These are phyloP conservation scores for Tenthredo notha DNA, from an alignment of 2,888 invertebrate genomes.

Conservation along the genomic window DNA sequence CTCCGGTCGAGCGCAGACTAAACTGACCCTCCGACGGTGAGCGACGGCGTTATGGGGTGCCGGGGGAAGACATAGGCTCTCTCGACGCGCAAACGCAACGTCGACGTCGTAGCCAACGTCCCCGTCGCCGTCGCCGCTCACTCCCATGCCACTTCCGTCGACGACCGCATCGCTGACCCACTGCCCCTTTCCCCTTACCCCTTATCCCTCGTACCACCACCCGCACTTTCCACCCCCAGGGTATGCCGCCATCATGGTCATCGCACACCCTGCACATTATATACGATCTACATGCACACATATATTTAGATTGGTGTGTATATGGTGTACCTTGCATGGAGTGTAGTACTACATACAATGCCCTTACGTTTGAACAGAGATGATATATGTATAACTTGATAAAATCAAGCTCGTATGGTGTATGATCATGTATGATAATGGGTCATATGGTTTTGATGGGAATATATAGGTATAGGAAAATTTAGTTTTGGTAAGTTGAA, in stretches of 20 bases:
- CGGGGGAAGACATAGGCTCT: constrained; percentile 40
- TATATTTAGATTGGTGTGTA: neutral
- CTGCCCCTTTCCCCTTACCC: constrained; percentile 17
- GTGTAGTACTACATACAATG: neutral
- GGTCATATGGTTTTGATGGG: neutral
- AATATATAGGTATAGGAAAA: neutral
- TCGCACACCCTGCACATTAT: constrained; percentile 34
- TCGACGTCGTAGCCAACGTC: constrained; percentile 46
- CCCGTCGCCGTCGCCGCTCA: constrained; percentile 52
- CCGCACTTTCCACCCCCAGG: neutral
- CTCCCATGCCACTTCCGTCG: constrained; percentile 50
- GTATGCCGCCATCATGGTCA: constrained; percentile 36
- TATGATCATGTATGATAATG: neutral
- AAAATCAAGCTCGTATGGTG: neutral
- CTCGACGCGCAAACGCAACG: constrained; percentile 55
- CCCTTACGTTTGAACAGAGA: neutral
- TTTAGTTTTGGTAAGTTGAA: neutral
- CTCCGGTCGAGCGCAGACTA: constrained; percentile 73
- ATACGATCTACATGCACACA: neutral
- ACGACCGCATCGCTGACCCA: constrained; percentile 53
- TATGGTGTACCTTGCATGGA: neutral
- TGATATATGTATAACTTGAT: neutral
- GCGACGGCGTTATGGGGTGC: constrained; percentile 56
- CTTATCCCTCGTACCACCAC: neutral
- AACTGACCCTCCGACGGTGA: constrained; percentile 68